phyloP scores from a whole-genome alignment of 2,888 invertebrate genomes.

The Agonopterix subpropinquella region DNA sequence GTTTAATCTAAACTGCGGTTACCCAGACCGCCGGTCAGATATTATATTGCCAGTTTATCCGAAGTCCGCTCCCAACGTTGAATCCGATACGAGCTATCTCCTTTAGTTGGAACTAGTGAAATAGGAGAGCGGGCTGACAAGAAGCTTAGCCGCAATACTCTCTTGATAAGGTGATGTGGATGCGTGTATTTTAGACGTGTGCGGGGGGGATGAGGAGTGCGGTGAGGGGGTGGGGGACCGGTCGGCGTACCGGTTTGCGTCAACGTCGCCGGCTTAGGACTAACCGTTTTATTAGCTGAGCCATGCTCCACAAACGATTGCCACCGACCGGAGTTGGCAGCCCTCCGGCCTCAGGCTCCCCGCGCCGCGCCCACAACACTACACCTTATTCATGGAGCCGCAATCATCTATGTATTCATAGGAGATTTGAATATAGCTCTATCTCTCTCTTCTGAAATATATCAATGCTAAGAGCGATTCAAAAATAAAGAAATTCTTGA shows the following conservation, averaged over 20 bases:
- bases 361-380: slow-evolving; percentile 25
- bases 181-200: slow-evolving; percentile 64
- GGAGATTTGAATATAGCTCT: not conserved
- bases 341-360: slow-evolving; percentile 32
- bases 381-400: slow-evolving; percentile 17
- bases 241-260: slow-evolving; percentile 69
- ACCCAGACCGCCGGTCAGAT: slow-evolving; percentile 38
- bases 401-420: slow-evolving; percentile 15
- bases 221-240: slow-evolving; percentile 45
- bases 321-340: slow-evolving; percentile 37
- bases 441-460: not conserved
- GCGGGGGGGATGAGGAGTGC: slow-evolving; percentile 31
- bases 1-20: slow-evolving; percentile 53
- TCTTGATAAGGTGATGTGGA: slow-evolving; percentile 65
- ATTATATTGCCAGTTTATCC: slow-evolving; percentile 52
- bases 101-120: slow-evolving; percentile 42
- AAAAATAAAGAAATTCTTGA: not conserved
- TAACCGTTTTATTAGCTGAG: slow-evolving; percentile 72
- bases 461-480: not conserved
- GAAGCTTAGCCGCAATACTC: slow-evolving; percentile 55
- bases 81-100: slow-evolving; percentile 51
- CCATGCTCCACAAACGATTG: slow-evolving; percentile 66
- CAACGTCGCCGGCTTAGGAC: slow-evolving; percentile 59
- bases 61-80: slow-evolving; percentile 34
- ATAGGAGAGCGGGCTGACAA: slow-evolving; percentile 59